Evolutionary conservation across 2,888 invertebrate genomes (phyloP).

Genomic region (Sceliomorpha sp.): DNA sequence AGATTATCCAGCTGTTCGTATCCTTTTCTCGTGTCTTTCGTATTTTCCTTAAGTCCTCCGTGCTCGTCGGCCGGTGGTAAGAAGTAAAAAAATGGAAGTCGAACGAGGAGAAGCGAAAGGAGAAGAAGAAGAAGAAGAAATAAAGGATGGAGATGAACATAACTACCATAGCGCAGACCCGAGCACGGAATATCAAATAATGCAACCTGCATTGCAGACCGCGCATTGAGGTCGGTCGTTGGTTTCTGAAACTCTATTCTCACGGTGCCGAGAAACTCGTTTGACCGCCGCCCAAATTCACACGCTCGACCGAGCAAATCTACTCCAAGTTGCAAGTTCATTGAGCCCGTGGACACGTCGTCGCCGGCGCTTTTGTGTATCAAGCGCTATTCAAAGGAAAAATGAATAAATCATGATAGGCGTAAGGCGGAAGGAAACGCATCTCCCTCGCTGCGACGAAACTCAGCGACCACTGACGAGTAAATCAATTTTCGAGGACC

Average conservation of each 20-base stretch:
- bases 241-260: slow-evolving; percentile 59
- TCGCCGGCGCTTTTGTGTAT: no score
- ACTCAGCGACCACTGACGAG: no score
- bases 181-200: slow-evolving; percentile 62
- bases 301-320: slow-evolving; percentile 60
- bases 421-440: no score
- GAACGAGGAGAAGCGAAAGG: slow-evolving; percentile 26
- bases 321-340: slow-evolving; percentile 55
- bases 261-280: slow-evolving; percentile 64
- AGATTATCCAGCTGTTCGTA: slow-evolving; percentile 3
- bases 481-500: no score
- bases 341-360: slow-evolving; percentile 46
- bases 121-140: slow-evolving; percentile 25
- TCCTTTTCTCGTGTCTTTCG: slow-evolving; percentile 2
- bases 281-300: slow-evolving; percentile 65
- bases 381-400: no score
- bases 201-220: slow-evolving; percentile 61
- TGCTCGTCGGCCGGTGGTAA: slow-evolving; percentile 4
- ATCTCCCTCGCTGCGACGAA: no score
- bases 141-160: slow-evolving; percentile 49
- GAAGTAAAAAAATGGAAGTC: slow-evolving; percentile 23
- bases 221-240: slow-evolving; percentile 58
- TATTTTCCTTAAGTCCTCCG: slow-evolving; percentile 1
- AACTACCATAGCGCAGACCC: slow-evolving; percentile 50
- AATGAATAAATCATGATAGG: no score